Conservation (phyloP, 2,797 vertebrate species). For the Holocentrus rufus region DNA sequence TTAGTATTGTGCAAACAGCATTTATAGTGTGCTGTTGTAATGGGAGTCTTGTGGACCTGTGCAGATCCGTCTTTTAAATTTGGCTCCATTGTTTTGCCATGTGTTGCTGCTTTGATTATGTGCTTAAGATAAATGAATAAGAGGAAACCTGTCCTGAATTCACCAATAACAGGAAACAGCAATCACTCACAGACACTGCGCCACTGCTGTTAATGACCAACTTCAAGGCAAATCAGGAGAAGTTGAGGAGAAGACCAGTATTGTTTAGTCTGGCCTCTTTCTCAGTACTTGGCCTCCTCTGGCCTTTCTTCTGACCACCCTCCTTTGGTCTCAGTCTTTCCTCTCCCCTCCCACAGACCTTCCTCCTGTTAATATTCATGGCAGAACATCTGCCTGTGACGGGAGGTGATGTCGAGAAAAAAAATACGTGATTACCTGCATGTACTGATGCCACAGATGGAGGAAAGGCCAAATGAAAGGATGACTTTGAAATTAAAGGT, state of each 20-base stretch:
- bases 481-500: too few species aligned
- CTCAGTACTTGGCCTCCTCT: slow-evolving; percentile 41
- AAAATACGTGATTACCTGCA: too few species aligned
- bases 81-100: slow-evolving; percentile 44
- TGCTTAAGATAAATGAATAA: slow-evolving; percentile 63
- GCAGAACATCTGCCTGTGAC: neutral
- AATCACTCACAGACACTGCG: slow-evolving; percentile 73
- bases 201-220: slow-evolving; percentile 74
- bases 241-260: slow-evolving; percentile 55
- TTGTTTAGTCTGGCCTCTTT: slow-evolving; percentile 53
- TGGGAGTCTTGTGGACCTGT: slow-evolving; percentile 10
- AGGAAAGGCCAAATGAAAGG: too few species aligned
- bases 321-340: slow-evolving; percentile 19
- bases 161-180: slow-evolving; percentile 82
- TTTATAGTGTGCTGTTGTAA: neutral
- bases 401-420: neutral
- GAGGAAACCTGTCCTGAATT: slow-evolving; percentile 74
- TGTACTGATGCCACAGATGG: too few species aligned
- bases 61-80: slow-evolving; percentile 1
- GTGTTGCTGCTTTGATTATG: slow-evolving; percentile 56
- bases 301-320: slow-evolving; percentile 15
- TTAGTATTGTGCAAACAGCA: slow-evolving; percentile 28
- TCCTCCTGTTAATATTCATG: slow-evolving; percentile 14
- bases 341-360: slow-evolving; percentile 3
- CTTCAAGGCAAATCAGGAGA: slow-evolving; percentile 75